phyloP scores from a whole-genome alignment of 2,113 vertebrate species.

The Ailuropoda melanoleuca region DNA sequence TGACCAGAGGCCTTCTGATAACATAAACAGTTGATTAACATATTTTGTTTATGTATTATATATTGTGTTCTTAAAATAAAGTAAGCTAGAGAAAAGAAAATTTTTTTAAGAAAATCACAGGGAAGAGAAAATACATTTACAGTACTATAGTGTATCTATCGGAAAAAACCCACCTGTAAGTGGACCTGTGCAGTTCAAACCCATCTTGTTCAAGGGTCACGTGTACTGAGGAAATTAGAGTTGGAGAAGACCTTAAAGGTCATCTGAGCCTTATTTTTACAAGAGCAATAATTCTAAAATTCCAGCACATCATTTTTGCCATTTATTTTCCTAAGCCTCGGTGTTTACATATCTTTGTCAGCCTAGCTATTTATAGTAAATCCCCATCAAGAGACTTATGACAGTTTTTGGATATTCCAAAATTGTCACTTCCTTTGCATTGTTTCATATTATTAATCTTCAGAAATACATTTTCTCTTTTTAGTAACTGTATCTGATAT shows the following conservation, averaged over 20 bases:
- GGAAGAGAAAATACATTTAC: neutral
- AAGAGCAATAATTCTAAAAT: neutral
- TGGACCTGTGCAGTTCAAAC: neutral
- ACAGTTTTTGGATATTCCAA: neutral
- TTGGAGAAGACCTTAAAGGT: neutral
- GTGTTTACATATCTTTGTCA: neutral
- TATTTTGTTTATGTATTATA: neutral
- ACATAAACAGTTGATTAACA: neutral
- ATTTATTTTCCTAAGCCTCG: neutral
- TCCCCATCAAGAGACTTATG: neutral
- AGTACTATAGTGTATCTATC: neutral
- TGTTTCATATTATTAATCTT: constrained; percentile 18
- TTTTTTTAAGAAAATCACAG: neutral
- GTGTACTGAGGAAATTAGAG: neutral
- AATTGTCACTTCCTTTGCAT: neutral
- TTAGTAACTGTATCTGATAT: constrained; percentile 1
- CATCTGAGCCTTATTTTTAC: neutral
- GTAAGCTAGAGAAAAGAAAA: neutral
- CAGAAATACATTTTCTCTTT: neutral
- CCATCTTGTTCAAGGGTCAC: neutral
- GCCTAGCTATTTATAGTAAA: neutral
- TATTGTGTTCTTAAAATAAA: neutral
- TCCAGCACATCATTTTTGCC: neutral
- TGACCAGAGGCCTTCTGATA: neutral
- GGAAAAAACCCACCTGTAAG: neutral